Evolutionary conservation across 1,140 invertebrate genomes (phyloP).

Genomic region (Galleria mellonella): DNA sequence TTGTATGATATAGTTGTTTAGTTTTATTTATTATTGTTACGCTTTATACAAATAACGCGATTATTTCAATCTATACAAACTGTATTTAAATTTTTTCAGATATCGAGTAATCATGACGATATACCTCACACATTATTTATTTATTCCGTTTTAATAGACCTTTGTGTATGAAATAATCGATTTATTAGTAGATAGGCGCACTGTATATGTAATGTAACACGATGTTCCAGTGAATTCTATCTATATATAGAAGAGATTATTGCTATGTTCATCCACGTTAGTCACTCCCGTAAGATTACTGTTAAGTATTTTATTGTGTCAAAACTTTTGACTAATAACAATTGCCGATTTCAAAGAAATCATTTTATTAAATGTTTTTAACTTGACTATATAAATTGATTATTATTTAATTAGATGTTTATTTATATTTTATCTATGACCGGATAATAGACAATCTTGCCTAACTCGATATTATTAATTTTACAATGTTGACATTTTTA

Average conservation of each 20-base stretch:
- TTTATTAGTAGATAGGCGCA: constrained; percentile 11
- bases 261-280: constrained; percentile 4
- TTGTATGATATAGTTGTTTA: constrained; percentile 60
- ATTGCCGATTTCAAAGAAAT: constrained; percentile 49
- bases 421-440: constrained; percentile 12
- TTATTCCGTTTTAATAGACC: not conserved
- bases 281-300: constrained; percentile 15
- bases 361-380: constrained; percentile 22
- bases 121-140: not conserved
- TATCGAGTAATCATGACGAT: not conserved
- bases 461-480: constrained; percentile 34
- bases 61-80: constrained; percentile 23
- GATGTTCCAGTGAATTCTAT: constrained; percentile 14
- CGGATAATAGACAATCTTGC: constrained; percentile 40
- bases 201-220: constrained; percentile 16
- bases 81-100: not conserved
- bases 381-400: constrained; percentile 5
- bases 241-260: constrained; percentile 16
- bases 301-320: constrained; percentile 21
- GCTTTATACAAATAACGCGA: constrained; percentile 18
- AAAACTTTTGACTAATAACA: constrained; percentile 23
- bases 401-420: constrained; percentile 6
- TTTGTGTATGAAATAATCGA: constrained; percentile 16
- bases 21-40: constrained; percentile 60
- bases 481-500: constrained; percentile 26